A percentile compares a stretch with the other conserved stretches of the same genome.
Conservation (phyloP, 2,797 vertebrate genomes). For the Sebastes steindachneri region DNA sequence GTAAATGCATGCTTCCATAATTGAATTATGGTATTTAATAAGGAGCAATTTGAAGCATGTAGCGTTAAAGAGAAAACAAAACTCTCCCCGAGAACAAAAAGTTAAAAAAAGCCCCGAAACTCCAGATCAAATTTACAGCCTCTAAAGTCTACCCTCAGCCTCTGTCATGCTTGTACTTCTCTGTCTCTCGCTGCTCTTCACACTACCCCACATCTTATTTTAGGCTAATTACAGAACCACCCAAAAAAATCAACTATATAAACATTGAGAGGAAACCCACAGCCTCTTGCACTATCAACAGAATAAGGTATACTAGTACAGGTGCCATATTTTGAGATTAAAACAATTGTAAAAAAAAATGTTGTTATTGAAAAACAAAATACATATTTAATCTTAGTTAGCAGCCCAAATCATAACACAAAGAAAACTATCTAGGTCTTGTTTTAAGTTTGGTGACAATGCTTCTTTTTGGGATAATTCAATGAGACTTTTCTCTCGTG, state of each 20-base stretch:
- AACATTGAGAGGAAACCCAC: neutral
- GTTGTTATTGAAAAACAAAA: too few species aligned
- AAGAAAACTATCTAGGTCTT: neutral
- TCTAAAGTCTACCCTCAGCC: conserved; percentile 3
- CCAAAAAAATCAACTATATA: conserved; percentile 1
- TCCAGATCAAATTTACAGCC: conserved; percentile 26
- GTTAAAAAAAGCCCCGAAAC: conserved; percentile 9
- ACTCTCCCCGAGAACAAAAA: conserved; percentile 36
- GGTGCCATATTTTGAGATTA: neutral
- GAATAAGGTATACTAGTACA: neutral
- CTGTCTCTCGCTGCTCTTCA: neutral
- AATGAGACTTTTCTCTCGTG: neutral
- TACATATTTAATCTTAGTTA: neutral
- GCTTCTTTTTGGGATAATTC: neutral
- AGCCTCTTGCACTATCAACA: neutral
- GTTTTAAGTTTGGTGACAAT: neutral
- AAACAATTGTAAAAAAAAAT: neutral
- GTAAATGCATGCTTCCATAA: neutral
- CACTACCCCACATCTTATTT: neutral
- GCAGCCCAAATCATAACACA: neutral
- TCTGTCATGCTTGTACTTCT: neutral
- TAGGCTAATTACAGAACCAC: conserved; percentile 4
- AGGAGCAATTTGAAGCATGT: neutral
- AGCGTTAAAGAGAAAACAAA: neutral
- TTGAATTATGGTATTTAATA: neutral